phyloP scores from a whole-genome alignment of 2,888 invertebrate species.

The Lysandra coridon region DNA sequence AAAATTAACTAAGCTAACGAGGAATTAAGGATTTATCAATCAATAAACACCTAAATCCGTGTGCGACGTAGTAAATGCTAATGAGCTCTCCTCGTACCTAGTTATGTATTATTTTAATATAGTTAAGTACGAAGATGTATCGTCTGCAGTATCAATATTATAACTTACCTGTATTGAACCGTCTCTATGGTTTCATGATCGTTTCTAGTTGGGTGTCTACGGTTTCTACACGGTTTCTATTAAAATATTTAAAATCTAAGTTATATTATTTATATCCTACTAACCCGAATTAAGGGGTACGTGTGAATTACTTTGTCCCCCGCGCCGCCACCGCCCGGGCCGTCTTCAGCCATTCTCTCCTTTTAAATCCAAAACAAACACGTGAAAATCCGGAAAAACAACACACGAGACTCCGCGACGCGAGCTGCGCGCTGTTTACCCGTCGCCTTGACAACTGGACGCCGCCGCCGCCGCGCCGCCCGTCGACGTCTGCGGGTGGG shows the following conservation, averaged over 20 bases:
- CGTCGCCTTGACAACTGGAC: slow-evolving; percentile 74
- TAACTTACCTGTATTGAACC: too few relatives aligned
- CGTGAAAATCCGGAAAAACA: slow-evolving; percentile 41
- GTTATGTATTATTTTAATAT: background rate
- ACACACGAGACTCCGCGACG: slow-evolving; percentile 54
- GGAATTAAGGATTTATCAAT: background rate
- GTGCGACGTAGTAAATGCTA: background rate
- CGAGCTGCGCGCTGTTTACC: slow-evolving; percentile 70
- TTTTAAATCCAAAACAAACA: slow-evolving; percentile 43
- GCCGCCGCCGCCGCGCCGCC: slow-evolving; percentile 61
- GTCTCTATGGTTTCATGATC: background rate
- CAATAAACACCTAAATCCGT: background rate
- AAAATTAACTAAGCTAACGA: background rate
- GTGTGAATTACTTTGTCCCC: slow-evolving; percentile 87
- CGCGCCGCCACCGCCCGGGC: slow-evolving; percentile 58
- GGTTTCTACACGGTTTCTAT: background rate
- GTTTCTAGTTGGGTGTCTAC: background rate
- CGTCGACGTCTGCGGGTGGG: slow-evolving; percentile 70
- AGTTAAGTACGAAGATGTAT: too few relatives aligned
- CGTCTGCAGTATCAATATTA: too few relatives aligned
- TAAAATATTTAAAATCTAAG: background rate
- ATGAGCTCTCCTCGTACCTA: background rate
- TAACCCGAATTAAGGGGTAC: slow-evolving; percentile 91
- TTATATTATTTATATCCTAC: slow-evolving; percentile 39
- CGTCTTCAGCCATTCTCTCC: slow-evolving; percentile 64